Base-by-base conservation (phyloP, 2,888 invertebrate species). In the Himalopsyche japonica region DNA sequence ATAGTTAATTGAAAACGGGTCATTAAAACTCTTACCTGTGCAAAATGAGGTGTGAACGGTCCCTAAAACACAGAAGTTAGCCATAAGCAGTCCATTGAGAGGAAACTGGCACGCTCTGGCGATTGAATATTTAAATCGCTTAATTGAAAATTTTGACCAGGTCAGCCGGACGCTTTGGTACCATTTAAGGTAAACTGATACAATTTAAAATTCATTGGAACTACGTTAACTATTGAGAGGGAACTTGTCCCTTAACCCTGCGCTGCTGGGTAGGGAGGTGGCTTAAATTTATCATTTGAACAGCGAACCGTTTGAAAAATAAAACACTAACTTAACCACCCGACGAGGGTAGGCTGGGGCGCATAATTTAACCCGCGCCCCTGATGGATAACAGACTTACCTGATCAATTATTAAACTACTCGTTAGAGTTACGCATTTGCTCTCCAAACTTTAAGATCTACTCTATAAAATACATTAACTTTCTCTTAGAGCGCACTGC, bases 131-230 rank as follows among this genome's bases (percentile, higher is more conserved):
- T 84, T 84, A 84, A 34, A 76, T 48, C 34, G 49, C 82, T 80
- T 84, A 84, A 84, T 84, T 84, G 84, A 84, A 84, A 77, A 82
- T 80, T 77, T 49, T 81, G 81, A 84, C 81, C 84, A 27, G 84
- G 81, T 81, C 84, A 81, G 81, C 82, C 27, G 27, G 70, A 70
- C 70, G 70, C 70, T 70, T 70, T 70, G 47, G 43, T 37, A 24
- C 34, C 37, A 30, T 77, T 77, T 77, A 34, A 77, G 37, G 37
- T 43, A 43, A 77, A 37, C 77, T 77, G 81, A 70, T 34, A 34
- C 77, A 64, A 81, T 84, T 84, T 84, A 76, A 64, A 81, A 84
- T 84, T 84, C 84, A 84, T 82, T 70, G 64, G 43, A 80, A 80
- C 80, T 57, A 78, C 78, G 76, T 84, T 78, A 84, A 84, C 81